Evolutionary conservation across 2,113 vertebrate genomes (phyloP), one percentile per base, ranked within the genome.

Genomic region (Pungitius pungitius): DNA sequence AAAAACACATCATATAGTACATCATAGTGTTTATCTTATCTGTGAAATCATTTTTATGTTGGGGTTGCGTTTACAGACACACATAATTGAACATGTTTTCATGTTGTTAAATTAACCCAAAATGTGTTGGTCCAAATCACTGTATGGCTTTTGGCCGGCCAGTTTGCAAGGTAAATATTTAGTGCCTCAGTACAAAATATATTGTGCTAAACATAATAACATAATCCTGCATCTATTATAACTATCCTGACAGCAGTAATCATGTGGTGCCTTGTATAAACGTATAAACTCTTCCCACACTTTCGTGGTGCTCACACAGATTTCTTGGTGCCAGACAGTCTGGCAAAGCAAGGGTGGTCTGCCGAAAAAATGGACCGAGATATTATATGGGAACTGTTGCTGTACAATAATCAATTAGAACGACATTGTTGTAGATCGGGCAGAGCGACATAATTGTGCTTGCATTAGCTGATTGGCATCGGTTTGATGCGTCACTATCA

Each of bases 251-350:
- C 64, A 73, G 47, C 75, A 49, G 57, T 68, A 73, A 60, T 66
- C 49, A 55, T 17, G 5, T 60, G 47, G 13, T 62, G 40, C 59
- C 69, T 33, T 68, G 55, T 52, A 35, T 20, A 77, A 60, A 49
- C 47, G 11, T 40, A 54, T 55, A 8, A 35, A 75, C 24, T 60
- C 56, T 47, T 79, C 68, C 70, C 39, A 65, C 37, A 40, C 39
- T 71, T 62, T 43, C 42, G 15, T 4, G 42, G 69, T 58, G 49
- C 33, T 35, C 35, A 67, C 35, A 39, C 37, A 64, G 68, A 83
- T 78, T 81, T 78, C 39, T 66, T 47, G 76, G 77, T 73, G 85
- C 84, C 89, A 52, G 55, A 68, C 69, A 59, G 89, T 89, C 82
- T 88, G 78, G 20, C 63, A 72, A 54, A 62, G 60, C 42, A 40